A percentile compares a stretch with the other conserved stretches of the same genome.
These are phyloP conservation scores for Pentalonia nigronervosa DNA, from an alignment of 1,140 invertebrate genomes.

Conservation along the genomic window DNA sequence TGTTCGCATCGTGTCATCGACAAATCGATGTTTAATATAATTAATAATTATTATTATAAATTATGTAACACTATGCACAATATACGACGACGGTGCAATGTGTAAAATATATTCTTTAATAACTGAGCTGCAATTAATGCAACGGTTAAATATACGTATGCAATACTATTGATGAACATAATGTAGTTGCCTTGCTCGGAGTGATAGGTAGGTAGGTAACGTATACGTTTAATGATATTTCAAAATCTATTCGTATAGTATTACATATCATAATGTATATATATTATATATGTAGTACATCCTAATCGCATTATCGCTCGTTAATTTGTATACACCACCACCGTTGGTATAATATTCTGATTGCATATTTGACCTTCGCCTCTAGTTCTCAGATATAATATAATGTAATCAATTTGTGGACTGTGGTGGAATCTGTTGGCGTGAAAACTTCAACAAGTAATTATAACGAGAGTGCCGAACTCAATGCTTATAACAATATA, in stretches of 20 bases:
- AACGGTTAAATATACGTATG: background rate
- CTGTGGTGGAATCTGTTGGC: background rate
- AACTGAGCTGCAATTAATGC: background rate
- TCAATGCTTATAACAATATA: background rate
- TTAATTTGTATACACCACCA: background rate
- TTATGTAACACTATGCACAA: background rate
- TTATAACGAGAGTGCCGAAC: background rate
- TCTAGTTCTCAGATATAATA: background rate
- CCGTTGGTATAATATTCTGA: background rate
- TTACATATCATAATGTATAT: background rate
- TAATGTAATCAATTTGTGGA: background rate
- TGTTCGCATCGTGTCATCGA: background rate
- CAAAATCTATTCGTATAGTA: background rate
- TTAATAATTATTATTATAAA: background rate
- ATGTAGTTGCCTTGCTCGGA: background rate
- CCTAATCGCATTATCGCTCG: background rate
- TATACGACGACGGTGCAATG: background rate
- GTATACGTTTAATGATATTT: background rate
- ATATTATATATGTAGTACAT: background rate
- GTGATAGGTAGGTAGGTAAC: background rate
- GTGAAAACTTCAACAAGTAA: background rate
- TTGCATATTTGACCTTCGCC: constrained; percentile 12
- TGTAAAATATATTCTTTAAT: background rate
- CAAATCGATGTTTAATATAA: background rate
- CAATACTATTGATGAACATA: background rate